These are phyloP conservation scores for Fringilla coelebs DNA, from an alignment of 2,797 vertebrate species.

Conservation along the genomic window DNA sequence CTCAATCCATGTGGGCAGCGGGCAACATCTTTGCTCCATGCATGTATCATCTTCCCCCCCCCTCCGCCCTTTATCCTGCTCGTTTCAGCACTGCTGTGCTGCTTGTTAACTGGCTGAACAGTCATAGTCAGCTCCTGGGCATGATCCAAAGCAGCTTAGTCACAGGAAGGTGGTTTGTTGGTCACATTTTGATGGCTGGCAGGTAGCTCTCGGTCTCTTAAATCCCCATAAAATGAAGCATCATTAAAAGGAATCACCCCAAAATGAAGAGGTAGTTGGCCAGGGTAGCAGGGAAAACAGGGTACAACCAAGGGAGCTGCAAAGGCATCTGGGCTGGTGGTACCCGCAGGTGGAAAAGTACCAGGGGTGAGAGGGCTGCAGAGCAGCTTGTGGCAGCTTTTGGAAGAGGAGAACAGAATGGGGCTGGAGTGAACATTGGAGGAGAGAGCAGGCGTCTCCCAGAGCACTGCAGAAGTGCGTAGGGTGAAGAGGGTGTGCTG, in stretches of 20 bases:
- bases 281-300: fast-evolving
- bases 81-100: not conserved
- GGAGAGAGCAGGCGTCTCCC: not conserved
- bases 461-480: not conserved
- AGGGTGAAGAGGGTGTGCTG: not conserved
- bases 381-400: not conserved
- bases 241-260: not conserved
- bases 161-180: slow-evolving; percentile 7
- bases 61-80: not conserved
- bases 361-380: not conserved
- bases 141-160: slow-evolving; percentile 35
- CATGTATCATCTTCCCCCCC: fast-evolving
- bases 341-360: not conserved
- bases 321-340: not conserved
- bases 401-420: not conserved
- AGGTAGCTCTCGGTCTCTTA: not conserved
- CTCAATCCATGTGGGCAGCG: fast-evolving
- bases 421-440: not conserved
- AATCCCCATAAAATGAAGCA: not conserved
- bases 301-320: not conserved
- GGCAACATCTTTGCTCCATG: not conserved
- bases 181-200: not conserved
- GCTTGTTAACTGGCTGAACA: not conserved
- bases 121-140: slow-evolving; percentile 34
- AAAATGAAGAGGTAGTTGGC: not conserved